Evolutionary conservation across 2,888 invertebrate genomes (phyloP), one percentile per base, ranked within the genome.

Genomic region (Coecobrya sp.): DNA sequence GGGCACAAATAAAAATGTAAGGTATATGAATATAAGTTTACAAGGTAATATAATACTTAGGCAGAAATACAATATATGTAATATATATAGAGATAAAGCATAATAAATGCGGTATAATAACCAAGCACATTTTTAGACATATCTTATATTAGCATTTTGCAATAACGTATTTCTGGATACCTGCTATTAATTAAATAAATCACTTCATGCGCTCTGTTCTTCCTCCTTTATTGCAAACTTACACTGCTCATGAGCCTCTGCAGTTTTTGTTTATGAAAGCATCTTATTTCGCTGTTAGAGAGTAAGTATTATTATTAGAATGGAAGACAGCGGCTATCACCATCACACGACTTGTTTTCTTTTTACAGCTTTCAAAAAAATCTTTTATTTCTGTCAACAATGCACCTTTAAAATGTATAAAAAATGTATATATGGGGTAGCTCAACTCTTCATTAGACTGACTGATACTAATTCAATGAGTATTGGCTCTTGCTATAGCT

Each of bases 181-280:
- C 10, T 76, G 76, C 13, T 49, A 76, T 49, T 76, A 76, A 76
- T 76, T 76, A 76, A 73, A 73, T 73, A 73, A 49, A 49, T 76
- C 45, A 49, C 49, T 25, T 76, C 36, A 11, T 45, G 22, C 42
- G 45, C 10, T 45, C n/a, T 7, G 19, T 76, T 76, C 16, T 76
- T 49, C 49, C 19, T 76, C 49, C n/a, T 70, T n/a, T n/a, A 10
- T 36, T 70, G 8, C n/a, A 30, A n/a, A 45, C 42, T 45, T 45
- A 45, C 45, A 42, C 45, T 19, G 5, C n/a, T 70, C 11, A 70
- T 70, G 36, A 70, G 36, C 19, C 36, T n/a, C n/a, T 70, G 73
- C 42, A 11, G 22, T 10, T 49, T 8, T 25, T 22, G 76, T 25
- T 25, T 76, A 11, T 49, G 22, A 76, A 49, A 25, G 49, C 45